Evolutionary conservation across 2,888 invertebrate species (phyloP).

Genomic region (Leucozona laternaria): DNA sequence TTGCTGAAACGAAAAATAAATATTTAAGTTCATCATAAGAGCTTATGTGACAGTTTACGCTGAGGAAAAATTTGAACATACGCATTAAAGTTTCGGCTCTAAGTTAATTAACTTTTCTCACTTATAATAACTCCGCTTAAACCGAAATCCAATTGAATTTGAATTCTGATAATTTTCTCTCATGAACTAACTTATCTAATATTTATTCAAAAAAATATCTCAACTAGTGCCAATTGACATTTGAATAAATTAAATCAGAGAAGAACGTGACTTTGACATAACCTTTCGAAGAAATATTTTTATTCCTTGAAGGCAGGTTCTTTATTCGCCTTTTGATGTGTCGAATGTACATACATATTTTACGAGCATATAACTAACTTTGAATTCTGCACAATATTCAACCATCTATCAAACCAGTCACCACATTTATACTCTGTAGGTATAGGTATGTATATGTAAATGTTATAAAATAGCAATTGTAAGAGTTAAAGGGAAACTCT

Average conservation of each 20-base stretch:
- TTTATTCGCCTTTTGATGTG: background rate
- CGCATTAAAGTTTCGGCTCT: too few species aligned
- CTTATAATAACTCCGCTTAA: too few species aligned
- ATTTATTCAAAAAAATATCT: background rate
- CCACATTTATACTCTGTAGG: background rate
- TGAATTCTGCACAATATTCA: background rate
- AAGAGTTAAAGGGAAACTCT: slow-evolving; percentile 9
- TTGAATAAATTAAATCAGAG: background rate
- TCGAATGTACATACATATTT: background rate
- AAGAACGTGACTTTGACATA: slow-evolving; percentile 4
- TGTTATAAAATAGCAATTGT: background rate
- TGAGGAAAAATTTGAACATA: too few species aligned
- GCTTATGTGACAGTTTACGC: too few species aligned
- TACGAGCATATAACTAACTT: background rate
- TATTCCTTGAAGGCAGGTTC: background rate
- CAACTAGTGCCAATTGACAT: background rate
- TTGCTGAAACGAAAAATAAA: too few species aligned
- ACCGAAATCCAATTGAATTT: too few species aligned
- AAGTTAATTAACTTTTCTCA: too few species aligned
- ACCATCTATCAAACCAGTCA: background rate
- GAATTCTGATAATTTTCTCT: background rate
- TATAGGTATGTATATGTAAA: background rate
- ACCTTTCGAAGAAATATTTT: background rate
- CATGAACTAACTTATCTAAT: background rate
- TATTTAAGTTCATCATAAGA: too few species aligned